Evolutionary conservation across 2,888 invertebrate genomes (phyloP), one percentile per base, ranked within the genome.

Genomic region (Gonocerus acuteangulatus): DNA sequence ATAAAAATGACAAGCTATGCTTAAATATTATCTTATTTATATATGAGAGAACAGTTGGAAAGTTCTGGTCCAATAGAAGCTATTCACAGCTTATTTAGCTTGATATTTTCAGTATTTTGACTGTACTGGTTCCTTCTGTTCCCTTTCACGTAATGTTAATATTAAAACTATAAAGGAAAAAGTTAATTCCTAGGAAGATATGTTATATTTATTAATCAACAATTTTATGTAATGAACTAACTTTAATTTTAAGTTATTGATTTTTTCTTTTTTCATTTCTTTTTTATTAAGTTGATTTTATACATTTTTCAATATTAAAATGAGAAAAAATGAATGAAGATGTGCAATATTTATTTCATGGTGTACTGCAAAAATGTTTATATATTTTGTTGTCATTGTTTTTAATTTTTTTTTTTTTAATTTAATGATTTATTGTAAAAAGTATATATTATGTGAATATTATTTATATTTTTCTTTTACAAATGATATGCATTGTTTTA

Each of bases 281-380:
- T 57, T 57, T 19, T 22, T 7, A 32, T 21, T 57, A 32, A 57
- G 27, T 57, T 57, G 27, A 32, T 57, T 47, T 45, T 47, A 57
- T 57, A 54, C 42, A 54, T 54, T 54, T 39, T 54, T 54, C 54
- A 54, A 39, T 42, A 22, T 15, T 47, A 47, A 47, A 42, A 42
- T 42, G 42, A 19, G 42, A 42, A 54, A 54, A 54, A 54, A 42
- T 34, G 21, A 36, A 21, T 54, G 39, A 54, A 54, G 54, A 57
- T 57, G 57, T 57, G 57, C 57, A 57, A 57, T 57, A 57, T 57
- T 57, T 57, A 57, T 47, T 57, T 57, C 47, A 32, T 47, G 39
- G 42, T 57, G 44, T 36, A 57, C 22, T 54, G 42, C 39, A 39
- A 54, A 36, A 54, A 39, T 54, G 36, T 36, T 36, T 51, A 19